phyloP scores from a whole-genome alignment of 2,113 vertebrate genomes.

The Oreamnos americanus region DNA sequence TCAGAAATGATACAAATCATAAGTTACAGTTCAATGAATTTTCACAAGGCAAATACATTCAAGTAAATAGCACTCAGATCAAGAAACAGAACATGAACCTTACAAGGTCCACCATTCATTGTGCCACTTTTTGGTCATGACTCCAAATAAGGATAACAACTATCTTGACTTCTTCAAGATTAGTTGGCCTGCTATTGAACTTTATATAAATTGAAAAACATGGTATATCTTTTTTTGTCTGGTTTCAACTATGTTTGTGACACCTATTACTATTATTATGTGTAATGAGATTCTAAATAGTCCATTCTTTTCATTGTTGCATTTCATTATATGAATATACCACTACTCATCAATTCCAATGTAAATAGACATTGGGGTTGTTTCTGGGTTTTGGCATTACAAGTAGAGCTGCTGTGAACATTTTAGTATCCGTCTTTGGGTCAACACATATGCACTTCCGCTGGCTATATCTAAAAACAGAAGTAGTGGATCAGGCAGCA shows the following conservation, averaged over 20 bases:
- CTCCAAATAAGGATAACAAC: neutral
- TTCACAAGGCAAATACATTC: neutral
- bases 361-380: neutral
- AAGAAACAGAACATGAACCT: neutral
- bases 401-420: neutral
- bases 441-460: neutral
- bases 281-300: neutral
- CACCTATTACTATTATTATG: neutral
- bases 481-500: neutral
- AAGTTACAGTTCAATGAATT: neutral
- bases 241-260: conserved; percentile 1
- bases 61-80: neutral
- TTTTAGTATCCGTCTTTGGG: neutral
- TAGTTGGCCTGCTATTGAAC: neutral
- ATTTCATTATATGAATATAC: neutral
- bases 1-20: neutral
- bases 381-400: neutral
- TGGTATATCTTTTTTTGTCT: neutral
- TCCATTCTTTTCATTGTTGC: neutral
- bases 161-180: neutral
- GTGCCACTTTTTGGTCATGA: neutral
- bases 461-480: neutral
- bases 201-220: neutral
- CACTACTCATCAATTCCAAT: neutral
- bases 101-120: neutral